These are phyloP conservation scores for Dryas iulia DNA, from an alignment of 1,140 invertebrate genomes.

Conservation along the genomic window DNA sequence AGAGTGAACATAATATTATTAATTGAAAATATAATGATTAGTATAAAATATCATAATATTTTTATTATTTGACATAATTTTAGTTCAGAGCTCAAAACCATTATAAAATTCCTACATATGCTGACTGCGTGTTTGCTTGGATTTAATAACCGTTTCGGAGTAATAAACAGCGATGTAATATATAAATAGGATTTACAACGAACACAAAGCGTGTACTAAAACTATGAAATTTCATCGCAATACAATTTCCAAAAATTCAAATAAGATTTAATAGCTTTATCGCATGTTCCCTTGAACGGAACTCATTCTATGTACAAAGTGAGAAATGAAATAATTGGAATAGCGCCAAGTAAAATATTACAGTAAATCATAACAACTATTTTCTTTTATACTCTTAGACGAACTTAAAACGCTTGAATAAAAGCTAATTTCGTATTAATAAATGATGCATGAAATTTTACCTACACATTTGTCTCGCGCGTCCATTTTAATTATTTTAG, in stretches of 20 bases:
- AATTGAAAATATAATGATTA: too few relatives aligned
- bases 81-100: background rate
- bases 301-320: conserved; percentile 59
- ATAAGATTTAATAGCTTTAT: background rate
- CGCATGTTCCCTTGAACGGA: conserved; percentile 52
- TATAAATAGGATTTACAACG: background rate
- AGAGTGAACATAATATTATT: conserved; percentile 44
- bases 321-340: conserved; percentile 70
- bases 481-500: conserved; percentile 51
- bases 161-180: background rate
- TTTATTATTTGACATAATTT: background rate
- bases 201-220: background rate
- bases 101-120: conserved; percentile 33
- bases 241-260: background rate
- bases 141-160: background rate
- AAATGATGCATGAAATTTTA: conserved; percentile 57
- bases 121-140: background rate
- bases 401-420: conserved; percentile 39
- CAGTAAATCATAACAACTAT: conserved; percentile 51
- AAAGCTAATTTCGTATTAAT: conserved; percentile 52
- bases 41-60: background rate
- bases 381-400: conserved; percentile 41
- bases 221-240: background rate
- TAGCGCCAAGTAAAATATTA: conserved; percentile 50
- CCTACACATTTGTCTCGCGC: conserved; percentile 56